Evolutionary conservation across 2,113 vertebrate species (phyloP).

Genomic region (Paradisaea rubra): DNA sequence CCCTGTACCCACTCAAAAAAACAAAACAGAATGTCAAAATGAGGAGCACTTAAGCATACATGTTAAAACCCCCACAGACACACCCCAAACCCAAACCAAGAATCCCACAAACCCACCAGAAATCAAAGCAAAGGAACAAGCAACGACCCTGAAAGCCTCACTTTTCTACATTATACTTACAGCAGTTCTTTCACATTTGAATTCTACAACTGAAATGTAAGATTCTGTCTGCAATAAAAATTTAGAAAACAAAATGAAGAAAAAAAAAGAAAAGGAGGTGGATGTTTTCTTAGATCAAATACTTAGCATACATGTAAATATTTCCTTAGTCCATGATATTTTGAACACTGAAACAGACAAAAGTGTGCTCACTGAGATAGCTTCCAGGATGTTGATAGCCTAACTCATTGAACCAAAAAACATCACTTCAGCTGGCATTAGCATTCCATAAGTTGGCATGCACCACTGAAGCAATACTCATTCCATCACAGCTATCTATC

Average conservation of each 20-base stretch:
- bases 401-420: constrained; percentile 14
- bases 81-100: accelerated
- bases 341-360: not conserved
- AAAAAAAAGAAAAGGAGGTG: accelerated
- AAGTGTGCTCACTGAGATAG: not conserved
- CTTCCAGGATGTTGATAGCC: not conserved
- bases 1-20: not conserved
- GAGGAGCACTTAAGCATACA: not conserved
- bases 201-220: not conserved
- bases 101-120: not conserved
- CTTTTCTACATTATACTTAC: not conserved
- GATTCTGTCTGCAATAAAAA: not conserved
- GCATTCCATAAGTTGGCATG: not conserved
- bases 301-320: not conserved
- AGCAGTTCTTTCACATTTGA: not conserved
- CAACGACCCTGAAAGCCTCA: accelerated
- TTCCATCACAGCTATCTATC: not conserved
- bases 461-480: not conserved
- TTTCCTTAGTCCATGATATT: not conserved
- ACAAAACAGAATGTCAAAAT: not conserved
- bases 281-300: not conserved
- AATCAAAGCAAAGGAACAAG: not conserved
- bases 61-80: not conserved
- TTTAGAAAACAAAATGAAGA: not conserved
- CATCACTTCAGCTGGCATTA: constrained; percentile 9